Conservation (phyloP, 1,140 invertebrate species). For the Hypothenemus hampei region DNA sequence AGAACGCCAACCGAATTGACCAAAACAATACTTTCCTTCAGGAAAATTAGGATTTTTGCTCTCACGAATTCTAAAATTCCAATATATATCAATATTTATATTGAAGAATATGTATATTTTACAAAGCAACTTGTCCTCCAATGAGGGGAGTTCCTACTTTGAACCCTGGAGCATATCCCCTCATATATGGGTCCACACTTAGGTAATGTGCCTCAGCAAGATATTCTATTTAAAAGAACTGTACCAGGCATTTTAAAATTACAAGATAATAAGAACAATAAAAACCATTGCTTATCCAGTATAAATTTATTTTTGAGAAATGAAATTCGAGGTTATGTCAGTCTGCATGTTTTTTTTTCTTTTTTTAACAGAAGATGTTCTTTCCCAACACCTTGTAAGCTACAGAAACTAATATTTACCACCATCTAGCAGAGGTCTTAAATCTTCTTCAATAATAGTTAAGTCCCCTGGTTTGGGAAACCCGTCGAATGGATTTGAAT, state of each 20-base stretch:
- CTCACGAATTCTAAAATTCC: constrained; percentile 41
- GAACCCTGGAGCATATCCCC: constrained; percentile 50
- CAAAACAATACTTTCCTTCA: constrained; percentile 48
- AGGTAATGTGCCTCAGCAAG: constrained; percentile 61
- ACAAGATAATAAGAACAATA: constrained; percentile 42
- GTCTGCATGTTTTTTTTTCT: too few relatives aligned
- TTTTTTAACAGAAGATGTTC: too few relatives aligned
- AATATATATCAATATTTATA: constrained; percentile 1
- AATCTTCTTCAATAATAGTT: constrained; percentile 56
- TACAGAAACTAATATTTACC: constrained; percentile 47
- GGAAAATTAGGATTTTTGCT: constrained; percentile 50
- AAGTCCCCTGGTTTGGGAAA: constrained; percentile 60
- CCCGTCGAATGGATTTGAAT: constrained; percentile 58
- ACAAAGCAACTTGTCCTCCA: constrained; percentile 58
- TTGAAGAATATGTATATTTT: constrained; percentile 4
- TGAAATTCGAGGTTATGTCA: too few relatives aligned
- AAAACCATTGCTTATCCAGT: too few relatives aligned
- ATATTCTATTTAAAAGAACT: constrained; percentile 51
- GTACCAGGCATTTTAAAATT: constrained; percentile 56
- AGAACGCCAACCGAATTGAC: constrained; percentile 53
- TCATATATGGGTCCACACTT: constrained; percentile 69
- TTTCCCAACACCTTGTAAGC: too few relatives aligned
- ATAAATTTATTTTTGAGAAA: too few relatives aligned
- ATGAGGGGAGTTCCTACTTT: constrained; percentile 56
- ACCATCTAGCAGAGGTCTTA: constrained; percentile 58